Conservation (phyloP, 2,888 invertebrate species). For the Alloplasta piceator region DNA sequence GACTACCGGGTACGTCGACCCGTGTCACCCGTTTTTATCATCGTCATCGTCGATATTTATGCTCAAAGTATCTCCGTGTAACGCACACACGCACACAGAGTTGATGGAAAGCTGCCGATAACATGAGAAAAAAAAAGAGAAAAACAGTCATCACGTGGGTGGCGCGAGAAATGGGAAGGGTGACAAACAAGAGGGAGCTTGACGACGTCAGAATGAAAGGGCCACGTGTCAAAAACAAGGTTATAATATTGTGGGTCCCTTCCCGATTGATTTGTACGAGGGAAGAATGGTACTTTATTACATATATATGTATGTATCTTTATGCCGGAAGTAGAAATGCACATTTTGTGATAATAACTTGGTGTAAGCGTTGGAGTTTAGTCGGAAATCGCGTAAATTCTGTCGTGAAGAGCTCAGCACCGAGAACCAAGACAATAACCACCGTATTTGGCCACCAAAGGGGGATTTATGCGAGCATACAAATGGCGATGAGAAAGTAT, state of each 20-base stretch:
- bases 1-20: slow-evolving; percentile 65
- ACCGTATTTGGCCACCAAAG: too few species aligned
- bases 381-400: too few species aligned
- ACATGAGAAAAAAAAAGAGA: slow-evolving; percentile 16
- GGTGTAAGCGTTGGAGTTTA: too few species aligned
- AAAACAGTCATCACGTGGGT: slow-evolving; percentile 5
- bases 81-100: background rate
- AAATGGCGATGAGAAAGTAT: too few species aligned
- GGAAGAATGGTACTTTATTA: slow-evolving; percentile 10
- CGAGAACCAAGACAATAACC: too few species aligned
- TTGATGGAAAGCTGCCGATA: slow-evolving; percentile 14
- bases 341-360: background rate
- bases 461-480: too few species aligned
- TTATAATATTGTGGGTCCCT: slow-evolving; percentile 66
- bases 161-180: slow-evolving; percentile 5
- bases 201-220: slow-evolving; percentile 36
- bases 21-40: slow-evolving; percentile 74
- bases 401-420: too few species aligned
- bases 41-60: slow-evolving; percentile 76
- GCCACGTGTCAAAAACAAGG: slow-evolving; percentile 66
- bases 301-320: too few species aligned
- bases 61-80: slow-evolving; percentile 54
- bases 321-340: background rate
- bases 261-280: slow-evolving; percentile 2
- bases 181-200: background rate